Evolutionary conservation across 2,888 invertebrate genomes (phyloP).

Genomic region (Zele albiditarsus): DNA sequence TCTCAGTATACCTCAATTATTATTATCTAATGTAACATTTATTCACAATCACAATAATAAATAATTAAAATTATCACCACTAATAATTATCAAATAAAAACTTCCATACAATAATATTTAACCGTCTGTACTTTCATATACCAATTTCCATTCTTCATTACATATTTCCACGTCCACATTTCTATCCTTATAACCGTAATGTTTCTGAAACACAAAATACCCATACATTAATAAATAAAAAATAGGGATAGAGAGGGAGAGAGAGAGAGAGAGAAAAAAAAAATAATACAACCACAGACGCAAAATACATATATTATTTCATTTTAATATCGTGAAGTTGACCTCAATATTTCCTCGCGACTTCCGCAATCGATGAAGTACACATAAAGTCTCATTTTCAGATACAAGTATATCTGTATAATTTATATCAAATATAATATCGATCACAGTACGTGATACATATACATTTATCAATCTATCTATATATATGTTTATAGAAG

Average conservation of each 20-base stretch:
- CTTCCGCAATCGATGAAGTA: constrained; percentile 5
- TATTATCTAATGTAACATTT: too few relatives aligned
- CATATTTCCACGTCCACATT: constrained; percentile 1
- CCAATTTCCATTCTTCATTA: background rate
- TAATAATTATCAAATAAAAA: too few relatives aligned
- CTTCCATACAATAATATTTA: too few relatives aligned
- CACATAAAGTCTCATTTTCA: background rate
- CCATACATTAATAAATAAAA: background rate
- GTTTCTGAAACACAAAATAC: background rate
- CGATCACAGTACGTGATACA: constrained; percentile 23
- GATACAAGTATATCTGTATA: constrained; percentile 19
- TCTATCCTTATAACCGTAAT: background rate
- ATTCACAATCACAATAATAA: too few relatives aligned
- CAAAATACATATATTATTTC: too few relatives aligned
- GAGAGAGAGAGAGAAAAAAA: too few relatives aligned
- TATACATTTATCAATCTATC: background rate
- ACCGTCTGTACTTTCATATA: background rate
- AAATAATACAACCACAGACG: too few relatives aligned
- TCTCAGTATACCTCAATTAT: too few relatives aligned
- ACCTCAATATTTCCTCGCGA: background rate
- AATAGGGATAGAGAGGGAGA: too few relatives aligned
- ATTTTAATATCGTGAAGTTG: background rate
- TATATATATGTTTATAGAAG: background rate
- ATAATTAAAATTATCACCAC: too few relatives aligned
- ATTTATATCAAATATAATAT: constrained; percentile 27